Evolutionary conservation across 2,888 invertebrate species (phyloP), one percentile per base, ranked within the genome.

Genomic region (Dyspetes luteomarginatus): DNA sequence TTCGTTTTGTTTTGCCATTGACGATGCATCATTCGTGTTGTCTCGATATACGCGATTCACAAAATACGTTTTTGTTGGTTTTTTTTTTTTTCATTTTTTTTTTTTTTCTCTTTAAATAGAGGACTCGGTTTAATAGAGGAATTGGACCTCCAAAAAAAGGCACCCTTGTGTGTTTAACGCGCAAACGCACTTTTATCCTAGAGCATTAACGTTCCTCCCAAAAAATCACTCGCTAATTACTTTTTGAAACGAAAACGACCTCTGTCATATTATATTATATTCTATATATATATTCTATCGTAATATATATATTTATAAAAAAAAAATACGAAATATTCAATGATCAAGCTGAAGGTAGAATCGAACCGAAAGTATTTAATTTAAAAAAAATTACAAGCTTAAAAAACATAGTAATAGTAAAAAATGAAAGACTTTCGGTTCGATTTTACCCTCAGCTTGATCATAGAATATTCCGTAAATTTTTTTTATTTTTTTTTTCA

Each of bases 121-220:
- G 30, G 30, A 30, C 7, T 30, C 30, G 4, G 7, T 30, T 30
- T 4, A 4, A 76, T 56, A 56, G 67, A 62, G 55, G 67, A 68
- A n/a, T 12, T 22, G 48, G 65, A 60, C 71, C 71, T 71, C 69
- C 52, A 75, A 82, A 75, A 81, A 67, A 83, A 83, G 83, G 83
- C 83, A 83, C 83, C 82, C 83, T 81, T 71, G 78, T 82, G 82
- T 68, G 28, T 80, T 77, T 36, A 7, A 12, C 72, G 75, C 78
- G 69, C 60, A 78, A 81, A 74, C 78, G 62, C 68, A 81, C 60
- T 55, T 36, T 12, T 76, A 67, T 69, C 30, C 43, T 76, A 67
- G 5, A 64, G 26, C 24, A 30, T 69, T 43, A 15, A 76, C 43
- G 56, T 58, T 80, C 52, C 67, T 67, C 60, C 65, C 71, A 67